A percentile compares a stretch with the other conserved stretches of the same genome.
Evolutionary conservation across 2,888 invertebrate genomes (phyloP).

Genomic region (Xanthia icteritia): DNA sequence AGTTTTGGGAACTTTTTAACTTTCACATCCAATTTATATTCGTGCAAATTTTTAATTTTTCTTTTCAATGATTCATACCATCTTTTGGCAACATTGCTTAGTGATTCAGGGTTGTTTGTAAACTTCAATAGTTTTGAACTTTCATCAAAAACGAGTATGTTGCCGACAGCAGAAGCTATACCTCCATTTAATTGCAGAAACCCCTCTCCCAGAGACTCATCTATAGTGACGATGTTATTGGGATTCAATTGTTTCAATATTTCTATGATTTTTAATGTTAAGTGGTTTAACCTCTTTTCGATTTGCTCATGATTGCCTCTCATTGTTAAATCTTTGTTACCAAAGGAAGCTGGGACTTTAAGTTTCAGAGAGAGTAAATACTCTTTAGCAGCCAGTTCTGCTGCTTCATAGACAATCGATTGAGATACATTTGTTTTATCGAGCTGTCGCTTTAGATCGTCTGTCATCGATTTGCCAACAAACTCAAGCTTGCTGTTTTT

Average conservation of each 20-base stretch:
- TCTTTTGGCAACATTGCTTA: constrained; percentile 26
- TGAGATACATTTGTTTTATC: no score
- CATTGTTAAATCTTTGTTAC: no score
- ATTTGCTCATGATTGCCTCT: not conserved
- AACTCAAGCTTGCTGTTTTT: no score
- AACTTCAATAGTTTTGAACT: constrained; percentile 28
- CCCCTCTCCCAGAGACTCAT: constrained; percentile 37
- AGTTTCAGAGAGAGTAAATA: no score
- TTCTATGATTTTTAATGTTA: constrained; percentile 1
- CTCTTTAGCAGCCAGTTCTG: no score
- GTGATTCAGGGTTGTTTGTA: constrained; percentile 5
- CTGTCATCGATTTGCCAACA: no score
- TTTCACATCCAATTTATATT: not conserved
- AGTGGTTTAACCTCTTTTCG: not conserved
- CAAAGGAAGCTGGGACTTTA: no score
- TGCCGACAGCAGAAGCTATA: constrained; percentile 6
- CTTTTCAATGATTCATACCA: constrained; percentile 20
- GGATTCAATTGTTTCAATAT: constrained; percentile 21
- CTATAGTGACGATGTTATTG: constrained; percentile 31
- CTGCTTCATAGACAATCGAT: no score
- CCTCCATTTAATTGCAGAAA: constrained; percentile 44
- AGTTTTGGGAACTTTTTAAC: not conserved
- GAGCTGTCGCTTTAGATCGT: no score
- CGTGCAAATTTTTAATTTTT: constrained; percentile 17
- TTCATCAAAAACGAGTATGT: constrained; percentile 42